Evolutionary conservation across 2,113 vertebrate species (phyloP).

Genomic region (Notarius lentiginosus): DNA sequence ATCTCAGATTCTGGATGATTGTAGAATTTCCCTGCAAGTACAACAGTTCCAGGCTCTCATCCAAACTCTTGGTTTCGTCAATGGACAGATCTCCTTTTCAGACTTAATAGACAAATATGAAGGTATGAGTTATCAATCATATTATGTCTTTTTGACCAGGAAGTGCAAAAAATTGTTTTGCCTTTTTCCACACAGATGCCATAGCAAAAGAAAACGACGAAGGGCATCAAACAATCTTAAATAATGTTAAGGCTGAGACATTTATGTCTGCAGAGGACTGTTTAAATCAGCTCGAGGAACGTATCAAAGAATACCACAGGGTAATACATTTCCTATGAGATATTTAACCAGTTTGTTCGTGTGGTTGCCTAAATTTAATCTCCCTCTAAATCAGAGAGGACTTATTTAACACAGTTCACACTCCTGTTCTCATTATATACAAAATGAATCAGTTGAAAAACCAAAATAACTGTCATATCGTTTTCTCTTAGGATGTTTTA

Average conservation of each 20-base stretch:
- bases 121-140: constrained; percentile 57
- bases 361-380: neutral
- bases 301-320: constrained; percentile 59
- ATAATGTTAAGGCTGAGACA: neutral
- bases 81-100: constrained; percentile 61
- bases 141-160: neutral
- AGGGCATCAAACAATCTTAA: neutral
- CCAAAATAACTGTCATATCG: neutral
- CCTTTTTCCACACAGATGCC: constrained; percentile 28
- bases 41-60: constrained; percentile 57
- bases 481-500: constrained; percentile 65
- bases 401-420: neutral
- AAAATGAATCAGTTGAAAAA: neutral
- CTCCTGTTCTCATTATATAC: neutral
- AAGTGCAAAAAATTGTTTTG: neutral
- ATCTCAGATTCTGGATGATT: constrained; percentile 62
- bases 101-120: constrained; percentile 64
- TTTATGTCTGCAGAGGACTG: constrained; percentile 67
- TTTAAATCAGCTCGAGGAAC: constrained; percentile 61
- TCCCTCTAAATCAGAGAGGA: neutral
- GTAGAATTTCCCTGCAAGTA: constrained; percentile 60
- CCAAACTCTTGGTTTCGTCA: constrained; percentile 58
- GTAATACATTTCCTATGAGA: constrained; percentile 48
- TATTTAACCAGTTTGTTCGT: neutral
- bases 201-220: constrained; percentile 13